Evolutionary conservation across 2,113 vertebrate genomes (phyloP).

Genomic region (Cebidichthys violaceus): DNA sequence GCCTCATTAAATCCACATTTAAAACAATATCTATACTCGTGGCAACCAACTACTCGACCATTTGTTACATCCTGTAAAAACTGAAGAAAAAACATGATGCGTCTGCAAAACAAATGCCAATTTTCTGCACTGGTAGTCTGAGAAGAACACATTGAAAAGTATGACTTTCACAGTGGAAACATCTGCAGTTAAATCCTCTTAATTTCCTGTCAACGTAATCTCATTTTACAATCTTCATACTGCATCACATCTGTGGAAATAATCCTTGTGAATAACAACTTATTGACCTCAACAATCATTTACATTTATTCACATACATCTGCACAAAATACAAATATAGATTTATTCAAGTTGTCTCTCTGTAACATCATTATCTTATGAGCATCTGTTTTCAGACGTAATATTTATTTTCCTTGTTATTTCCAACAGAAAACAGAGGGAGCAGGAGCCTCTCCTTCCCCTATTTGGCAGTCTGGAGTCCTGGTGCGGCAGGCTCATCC

Average conservation of each 20-base stretch:
- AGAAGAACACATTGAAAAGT: constrained; percentile 17
- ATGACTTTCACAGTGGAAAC: constrained; percentile 30
- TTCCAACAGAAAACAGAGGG: constrained; percentile 22
- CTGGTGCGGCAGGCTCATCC: neutral
- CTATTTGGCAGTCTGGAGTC: constrained; percentile 33
- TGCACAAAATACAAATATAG: constrained; percentile 73
- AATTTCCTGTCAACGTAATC: neutral
- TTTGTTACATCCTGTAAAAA: neutral
- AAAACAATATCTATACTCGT: constrained; percentile 3
- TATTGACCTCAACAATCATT: constrained; percentile 22
- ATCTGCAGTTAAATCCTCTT: constrained; percentile 29
- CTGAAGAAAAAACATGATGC: neutral
- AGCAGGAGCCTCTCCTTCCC: neutral
- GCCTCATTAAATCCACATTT: neutral
- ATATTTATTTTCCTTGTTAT: neutral
- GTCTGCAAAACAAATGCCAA: neutral
- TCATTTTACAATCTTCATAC: constrained; percentile 7
- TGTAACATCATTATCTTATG: neutral
- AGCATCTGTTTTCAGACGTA: neutral
- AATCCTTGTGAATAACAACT: constrained; percentile 26
- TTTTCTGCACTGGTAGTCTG: neutral
- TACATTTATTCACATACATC: constrained; percentile 51
- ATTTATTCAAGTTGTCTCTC: constrained; percentile 36
- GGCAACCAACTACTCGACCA: neutral
- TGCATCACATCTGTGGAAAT: constrained; percentile 13